phyloP scores from a whole-genome alignment of 2,888 invertebrate genomes.

The Orthosia cruda region DNA sequence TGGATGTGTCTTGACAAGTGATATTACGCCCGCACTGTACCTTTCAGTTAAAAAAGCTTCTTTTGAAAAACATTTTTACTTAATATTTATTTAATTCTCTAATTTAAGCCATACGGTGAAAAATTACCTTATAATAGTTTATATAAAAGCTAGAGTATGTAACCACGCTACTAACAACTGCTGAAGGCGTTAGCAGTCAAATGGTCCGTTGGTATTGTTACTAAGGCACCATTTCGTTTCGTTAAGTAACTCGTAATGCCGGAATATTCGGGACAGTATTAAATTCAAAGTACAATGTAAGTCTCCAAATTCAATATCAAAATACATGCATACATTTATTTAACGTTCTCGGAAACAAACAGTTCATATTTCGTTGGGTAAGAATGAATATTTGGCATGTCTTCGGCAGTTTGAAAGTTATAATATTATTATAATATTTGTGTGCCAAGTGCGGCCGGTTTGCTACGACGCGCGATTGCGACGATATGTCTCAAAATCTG shows the following conservation, averaged over 20 bases:
- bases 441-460: conserved; percentile 55
- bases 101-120: neutral
- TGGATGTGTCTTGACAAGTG: no score
- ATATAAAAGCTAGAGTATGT: no score
- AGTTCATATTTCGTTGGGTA: conserved; percentile 34
- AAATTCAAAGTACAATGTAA: conserved; percentile 5
- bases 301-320: conserved; percentile 16
- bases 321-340: conserved; percentile 16
- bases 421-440: conserved; percentile 39
- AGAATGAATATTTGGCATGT: conserved; percentile 27
- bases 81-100: neutral
- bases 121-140: no score
- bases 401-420: conserved; percentile 50
- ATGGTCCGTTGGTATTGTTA: neutral
- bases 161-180: neutral
- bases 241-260: neutral
- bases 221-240: neutral
- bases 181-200: no score
- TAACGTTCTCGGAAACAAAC: conserved; percentile 25
- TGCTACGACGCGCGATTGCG: neutral
- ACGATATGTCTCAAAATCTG: neutral
- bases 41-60: no score
- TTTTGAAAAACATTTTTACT: no score
- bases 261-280: neutral
- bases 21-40: no score